Evolutionary conservation across 2,113 vertebrate species (phyloP), one percentile per base, ranked within the genome.

Genomic region (Chlorocebus sabaeus): DNA sequence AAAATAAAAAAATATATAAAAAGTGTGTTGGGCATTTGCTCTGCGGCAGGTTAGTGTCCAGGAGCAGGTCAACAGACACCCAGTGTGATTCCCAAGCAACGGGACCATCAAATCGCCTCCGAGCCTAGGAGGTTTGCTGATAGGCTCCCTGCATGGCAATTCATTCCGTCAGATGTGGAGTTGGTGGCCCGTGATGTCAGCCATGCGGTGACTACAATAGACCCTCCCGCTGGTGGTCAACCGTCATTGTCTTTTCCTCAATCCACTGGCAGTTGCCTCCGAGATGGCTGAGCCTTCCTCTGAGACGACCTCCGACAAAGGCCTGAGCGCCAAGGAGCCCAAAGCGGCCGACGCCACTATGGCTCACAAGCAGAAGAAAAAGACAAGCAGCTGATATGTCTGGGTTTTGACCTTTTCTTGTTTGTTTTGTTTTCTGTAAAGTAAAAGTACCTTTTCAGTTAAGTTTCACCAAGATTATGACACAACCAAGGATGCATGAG

Each of bases 1-100:
- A 38, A 38, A 38, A 38, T 38, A 38, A 38, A 38, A 38, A 38
- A 38, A 38, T 38, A 38, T 38, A 38, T 38, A 38, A 38, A 38
- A 38, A 38, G 38, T 38, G 38, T 38, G 38, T 38, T 38, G 38
- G 38, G 38, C 38, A 38, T 38, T 38, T 43, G 43, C 43, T 25
- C 23, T 11, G 59, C 0, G 4, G 59, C 1, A 27, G 59, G 23
- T 27, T 0, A 61, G 23, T 8, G 55, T 57, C 6, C 0, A 1
- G 57, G 50, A 59, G 57, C 3, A 11, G 20, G 18, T 72, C 2
- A 8, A 8, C n/a, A 23, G n/a, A 40, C 3, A 10, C 18, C n/a
- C n/a, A 22, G 0, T 23, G n/a, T 72, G 70, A 72, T 72, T 6
- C 4, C 70, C 70, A 20, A 17, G n/a, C n/a, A 67, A 8, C 14